Percentiles rank a stretch among this genome's conserved stretches.
Conservation (phyloP, 2,888 invertebrate species). For the Patella pellucida region DNA sequence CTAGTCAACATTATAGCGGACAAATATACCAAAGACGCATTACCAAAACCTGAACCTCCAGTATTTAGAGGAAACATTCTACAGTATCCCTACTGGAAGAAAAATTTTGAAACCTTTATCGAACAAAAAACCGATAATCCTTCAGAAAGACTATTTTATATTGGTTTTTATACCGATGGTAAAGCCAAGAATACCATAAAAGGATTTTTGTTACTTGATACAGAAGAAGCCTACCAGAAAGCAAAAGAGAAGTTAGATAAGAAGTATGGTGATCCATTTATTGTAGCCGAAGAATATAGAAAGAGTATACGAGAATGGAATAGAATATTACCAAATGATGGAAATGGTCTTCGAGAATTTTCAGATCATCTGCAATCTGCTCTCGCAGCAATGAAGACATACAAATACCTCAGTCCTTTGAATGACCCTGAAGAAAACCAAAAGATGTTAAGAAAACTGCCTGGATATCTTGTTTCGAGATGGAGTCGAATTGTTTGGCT, state of each 20-base stretch:
- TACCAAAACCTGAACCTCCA: no score
- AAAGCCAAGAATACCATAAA: no score
- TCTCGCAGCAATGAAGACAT: neutral
- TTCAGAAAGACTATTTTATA: no score
- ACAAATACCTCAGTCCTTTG: neutral
- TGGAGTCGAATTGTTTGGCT: neutral
- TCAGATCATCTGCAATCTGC: neutral
- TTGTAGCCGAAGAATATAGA: neutral
- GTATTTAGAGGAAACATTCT: no score
- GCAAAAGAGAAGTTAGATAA: neutral
- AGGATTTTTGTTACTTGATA: no score
- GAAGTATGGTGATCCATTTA: neutral
- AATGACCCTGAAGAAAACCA: neutral
- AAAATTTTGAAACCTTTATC: no score
- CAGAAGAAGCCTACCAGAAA: neutral
- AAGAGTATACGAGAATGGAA: neutral
- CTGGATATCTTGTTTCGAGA: neutral
- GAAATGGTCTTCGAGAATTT: neutral
- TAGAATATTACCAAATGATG: constrained; percentile 3
- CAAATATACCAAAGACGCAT: no score
- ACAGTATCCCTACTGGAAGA: no score
- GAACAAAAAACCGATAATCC: no score
- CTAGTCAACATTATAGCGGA: no score
- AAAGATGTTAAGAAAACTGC: neutral
- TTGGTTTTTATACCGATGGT: no score